A percentile compares a stretch with the other conserved stretches of the same genome.
Conservation (phyloP, 2,888 invertebrate species). For the Dorcus parallelipipedus region DNA sequence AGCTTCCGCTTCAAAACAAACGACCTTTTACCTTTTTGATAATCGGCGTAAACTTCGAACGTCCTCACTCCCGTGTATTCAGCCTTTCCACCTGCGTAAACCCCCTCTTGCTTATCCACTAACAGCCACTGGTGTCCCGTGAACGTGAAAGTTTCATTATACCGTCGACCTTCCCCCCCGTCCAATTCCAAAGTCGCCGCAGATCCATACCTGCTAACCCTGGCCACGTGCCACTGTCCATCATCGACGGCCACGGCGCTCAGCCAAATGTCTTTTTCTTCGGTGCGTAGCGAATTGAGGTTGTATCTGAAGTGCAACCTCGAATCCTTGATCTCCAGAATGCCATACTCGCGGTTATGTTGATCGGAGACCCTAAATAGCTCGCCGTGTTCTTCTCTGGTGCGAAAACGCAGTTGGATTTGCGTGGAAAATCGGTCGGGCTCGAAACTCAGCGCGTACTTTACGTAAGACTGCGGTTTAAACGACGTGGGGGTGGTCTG, state of each 20-base stretch:
- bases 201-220: slow-evolving; percentile 87
- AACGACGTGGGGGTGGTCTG: slow-evolving; percentile 89
- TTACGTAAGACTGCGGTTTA: slow-evolving; percentile 92
- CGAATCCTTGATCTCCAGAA: slow-evolving; percentile 86
- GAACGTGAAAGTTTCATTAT: slow-evolving; percentile 89
- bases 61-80: slow-evolving; percentile 92
- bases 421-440: slow-evolving; percentile 90
- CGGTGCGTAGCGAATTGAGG: slow-evolving; percentile 84
- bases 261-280: slow-evolving; percentile 87
- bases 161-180: slow-evolving; percentile 90
- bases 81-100: slow-evolving; percentile 93
- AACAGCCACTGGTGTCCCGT: slow-evolving; percentile 88
- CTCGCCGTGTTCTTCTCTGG: slow-evolving; percentile 89
- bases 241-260: slow-evolving; percentile 88
- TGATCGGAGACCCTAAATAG: slow-evolving; percentile 92
- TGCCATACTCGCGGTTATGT: slow-evolving; percentile 90
- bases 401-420: slow-evolving; percentile 89
- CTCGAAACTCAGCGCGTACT: slow-evolving; percentile 91
- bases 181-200: slow-evolving; percentile 91
- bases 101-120: slow-evolving; percentile 92
- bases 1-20: not conserved
- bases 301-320: slow-evolving; percentile 89
- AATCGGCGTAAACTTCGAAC: slow-evolving; percentile 92
- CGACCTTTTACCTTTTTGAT: slow-evolving; percentile 72
- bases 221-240: slow-evolving; percentile 95